phyloP scores from a whole-genome alignment of 1,140 invertebrate species.

The Chrysoperla carnea region DNA sequence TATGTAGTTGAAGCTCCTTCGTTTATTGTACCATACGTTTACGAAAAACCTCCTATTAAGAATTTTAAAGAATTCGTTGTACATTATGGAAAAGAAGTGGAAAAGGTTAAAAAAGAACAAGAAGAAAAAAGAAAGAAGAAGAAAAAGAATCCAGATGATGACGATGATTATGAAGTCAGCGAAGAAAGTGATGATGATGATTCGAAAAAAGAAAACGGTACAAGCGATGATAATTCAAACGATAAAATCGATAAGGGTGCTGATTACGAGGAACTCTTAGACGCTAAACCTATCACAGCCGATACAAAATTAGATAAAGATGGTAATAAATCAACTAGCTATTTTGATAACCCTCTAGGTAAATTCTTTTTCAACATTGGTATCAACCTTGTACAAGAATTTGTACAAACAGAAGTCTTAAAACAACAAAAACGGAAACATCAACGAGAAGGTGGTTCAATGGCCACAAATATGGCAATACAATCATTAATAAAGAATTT shows the following conservation, averaged over 20 bases:
- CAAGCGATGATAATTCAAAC: conserved; percentile 20
- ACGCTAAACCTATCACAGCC: conserved; percentile 22
- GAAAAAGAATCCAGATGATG: conserved; percentile 13
- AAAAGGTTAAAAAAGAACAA: conserved; percentile 20
- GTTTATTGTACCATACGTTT: conserved; percentile 84
- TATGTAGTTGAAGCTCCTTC: conserved; percentile 80
- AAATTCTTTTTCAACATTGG: conserved; percentile 89
- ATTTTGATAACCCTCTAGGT: conserved; percentile 73
- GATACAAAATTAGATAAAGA: conserved; percentile 24
- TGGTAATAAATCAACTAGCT: conserved; percentile 39
- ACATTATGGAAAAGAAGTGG: conserved; percentile 35
- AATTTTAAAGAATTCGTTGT: conserved; percentile 59
- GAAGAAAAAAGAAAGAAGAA: conserved; percentile 13
- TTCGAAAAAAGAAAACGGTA: conserved; percentile 25
- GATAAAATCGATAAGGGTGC: conserved; percentile 13
- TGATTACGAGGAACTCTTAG: conserved; percentile 16
- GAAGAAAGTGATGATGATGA: conserved; percentile 26
- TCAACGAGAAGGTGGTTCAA: conserved; percentile 39
- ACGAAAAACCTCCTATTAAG: conserved; percentile 67
- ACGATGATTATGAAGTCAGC: conserved; percentile 20
- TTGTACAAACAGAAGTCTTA: conserved; percentile 78
- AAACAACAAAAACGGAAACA: conserved; percentile 71
- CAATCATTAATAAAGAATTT: conserved; percentile 64
- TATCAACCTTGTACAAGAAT: conserved; percentile 79
- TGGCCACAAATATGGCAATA: conserved; percentile 57